Base-by-base conservation (phyloP, 2,797 vertebrate species). In the Hafferia zeledoni region DNA sequence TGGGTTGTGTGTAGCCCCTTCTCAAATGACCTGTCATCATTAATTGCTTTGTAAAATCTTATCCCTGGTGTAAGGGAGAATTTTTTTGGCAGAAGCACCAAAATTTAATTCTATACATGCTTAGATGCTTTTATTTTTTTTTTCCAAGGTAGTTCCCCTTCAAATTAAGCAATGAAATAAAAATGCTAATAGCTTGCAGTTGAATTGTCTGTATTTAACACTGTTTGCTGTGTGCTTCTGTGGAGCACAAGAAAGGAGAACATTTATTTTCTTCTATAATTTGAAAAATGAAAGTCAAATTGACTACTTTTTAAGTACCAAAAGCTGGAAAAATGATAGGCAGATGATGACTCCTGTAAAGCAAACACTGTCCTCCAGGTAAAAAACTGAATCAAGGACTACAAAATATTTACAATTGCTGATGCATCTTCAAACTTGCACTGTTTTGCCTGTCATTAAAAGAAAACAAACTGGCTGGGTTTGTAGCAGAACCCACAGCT, bases 81-180 rank as follows among this genome's bases (percentile, higher is more conserved):
- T 7, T 63, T 77, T 75, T 72, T 77, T 78, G 35, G 17, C 7
- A 61, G 30, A 67, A 87, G 6, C 37, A 72, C 25, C 12, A 4
- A 55, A 60, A 18, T 77, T 89, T 47, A 60, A 70, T 76, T 47
- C 52, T 79, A 14, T 41, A 37, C 11, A 25, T 24, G 19, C 41
- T 82, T 76, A 33, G 59, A 39, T 15, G 37, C 28, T 64, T 63
- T 28, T 22, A 10, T 24, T 47, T 53, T 41, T 37, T 37, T 30
- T 69, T n/a, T 7, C 18, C 8, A 35, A 69, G 63, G 33, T 41
- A 39, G 13, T 84, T 93, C 37, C 25, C 39, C 28, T 87, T 89
- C 49, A 83, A 95, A 80, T 93, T 87, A 79, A 82, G 43, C 63
- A 87, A 31, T 76, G 20, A 92, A 86, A 95, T 79, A 79, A 88